Base-by-base conservation (phyloP, 2,888 invertebrate species). In the Merodon equestris region DNA sequence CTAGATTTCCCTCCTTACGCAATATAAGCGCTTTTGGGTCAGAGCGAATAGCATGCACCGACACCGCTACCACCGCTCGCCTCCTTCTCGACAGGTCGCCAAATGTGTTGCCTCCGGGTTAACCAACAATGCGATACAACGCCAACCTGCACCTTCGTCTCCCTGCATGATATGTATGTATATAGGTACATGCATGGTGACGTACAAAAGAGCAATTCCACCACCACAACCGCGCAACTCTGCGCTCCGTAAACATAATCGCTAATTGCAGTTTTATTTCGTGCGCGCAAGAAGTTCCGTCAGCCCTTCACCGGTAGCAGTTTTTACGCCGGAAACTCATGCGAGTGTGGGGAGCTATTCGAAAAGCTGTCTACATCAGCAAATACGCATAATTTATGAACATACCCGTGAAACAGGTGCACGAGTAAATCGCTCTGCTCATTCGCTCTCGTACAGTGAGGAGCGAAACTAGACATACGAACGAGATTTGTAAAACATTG, bases 371-470 rank as follows among this genome's bases (percentile, higher is more conserved):
- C 54, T 56, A 60, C 73, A 57, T 58, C 57, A 50, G 53, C 58
- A 50, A 64, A 36, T 54, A 54, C 75, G 51, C 63, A 75, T 75
- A 75, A 75, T 75, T 75, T 75, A 75, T 75, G 70, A 75, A 70
- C 47, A 53, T 27, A 51, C 36, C 61, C 48, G 40, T 70, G 64
- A 36, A 63, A 58, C 47, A 42, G 58, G 57, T 63, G 47, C 53
- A 61, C 13, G 45, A 67, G 54, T 42, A 15, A 18, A 38, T n/a
- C 17, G 13, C 48, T 34, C 38, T n/a, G n/a, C n/a, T n/a, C n/a
- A n/a, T n/a, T n/a, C n/a, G n/a, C n/a, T n/a, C n/a, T n/a, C n/a
- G n/a, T n/a, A n/a, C n/a, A n/a, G n/a, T n/a, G 19, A 13, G 9
- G 15, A 36, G 17, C 42, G n/a, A 17, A n/a, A n/a, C 45, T 7